Base-by-base conservation (phyloP, 1,140 invertebrate genomes). In the Dendrolimus punctatus region DNA sequence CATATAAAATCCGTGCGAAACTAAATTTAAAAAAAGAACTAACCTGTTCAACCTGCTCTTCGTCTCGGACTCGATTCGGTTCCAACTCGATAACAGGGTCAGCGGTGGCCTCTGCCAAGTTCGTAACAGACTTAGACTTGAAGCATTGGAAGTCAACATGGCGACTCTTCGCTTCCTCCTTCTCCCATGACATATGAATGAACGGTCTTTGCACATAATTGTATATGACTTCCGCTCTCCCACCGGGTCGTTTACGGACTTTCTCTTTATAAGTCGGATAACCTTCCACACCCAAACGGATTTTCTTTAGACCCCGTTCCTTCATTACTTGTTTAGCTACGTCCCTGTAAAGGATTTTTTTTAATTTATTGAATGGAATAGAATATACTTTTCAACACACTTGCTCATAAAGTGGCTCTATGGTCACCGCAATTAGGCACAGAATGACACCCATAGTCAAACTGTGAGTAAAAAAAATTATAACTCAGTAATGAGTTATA, bases 251-350 rank as follows among this genome's bases (percentile, higher is more conserved):
- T 71, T 95, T 94, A 74, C 95, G 97, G 1, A 95, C 91, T 79
- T 99, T 99, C 79, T 99, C 98, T 76, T 99, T 99, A 87, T 99
- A 97, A 2, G 98, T 99, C 36, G 99, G 99, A 87, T 99, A 99
- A 0, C 98, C 98, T 90, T 99, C 99, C 53, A 99, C 99, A 6
- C 99, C 98, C 36, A 99, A 89, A n/a, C 98, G 92, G 58, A 99
- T 99, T 79, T 99, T 99, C 83, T 99, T 99, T 40, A 99, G 85
- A 0, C 98, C 98, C 49, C 98, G 90, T 76, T 99, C 98, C 79
- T 99, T 99, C 89, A 99, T 93, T 9, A 99, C 95, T 87, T 98
- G 96, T 79, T 99, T 99, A 3, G 98, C 98, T 6, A 99, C 98
- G 81, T 99, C 98, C 36, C 87, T 84, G 62, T 5, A 73, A 72